Evolutionary conservation across 2,113 vertebrate species (phyloP), one percentile per base, ranked within the genome.

Genomic region (Menidia beryllina): DNA sequence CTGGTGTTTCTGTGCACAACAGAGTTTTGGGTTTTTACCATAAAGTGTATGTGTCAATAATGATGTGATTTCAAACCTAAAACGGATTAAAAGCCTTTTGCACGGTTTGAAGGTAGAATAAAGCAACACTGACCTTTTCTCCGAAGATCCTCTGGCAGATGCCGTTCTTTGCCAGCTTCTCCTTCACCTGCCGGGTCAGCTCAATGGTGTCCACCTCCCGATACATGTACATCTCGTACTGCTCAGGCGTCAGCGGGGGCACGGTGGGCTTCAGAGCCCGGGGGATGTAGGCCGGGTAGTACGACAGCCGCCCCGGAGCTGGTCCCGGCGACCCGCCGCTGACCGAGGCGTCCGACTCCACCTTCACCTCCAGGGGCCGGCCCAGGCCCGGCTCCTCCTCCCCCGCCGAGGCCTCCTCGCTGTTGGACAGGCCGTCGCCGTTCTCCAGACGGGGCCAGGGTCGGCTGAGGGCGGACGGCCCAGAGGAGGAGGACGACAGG

Each of bases 191-290:
- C 65, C 97, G 91, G 0, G 97, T 99, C 79, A 99, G 93, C 82
- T 99, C 98, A 14, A 97, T 77, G 0, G 98, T 99, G 90, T 99
- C 97, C 90, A 99, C 98, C 87, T 99, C 98, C 3, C 96, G 91
- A 91, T 99, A 99, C 98, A 99, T 99, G 93, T 99, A 99, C 88
- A 97, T 93, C 91, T 99, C 98, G 0, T 99, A 99, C 93, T 99
- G 98, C 89, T 99, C 98, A 0, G 98, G 97, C 0, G 98, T 99
- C 85, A 99, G 94, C 0, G 98, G 98, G 0, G 98, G 97, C 65
- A 99, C 97, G 0, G 97, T 98, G 69, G 98, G 98, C 85, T 97
- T 97, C 38, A 98, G 94, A 7, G 96, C 94, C 4, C 98, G 94
- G 0, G 97, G 96, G 77, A 97, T 96, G 0, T 98, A 98, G 0